Conservation (phyloP, 37 sponge, comb jelly and placozoan species). For the Lycopodina hypogea region DNA sequence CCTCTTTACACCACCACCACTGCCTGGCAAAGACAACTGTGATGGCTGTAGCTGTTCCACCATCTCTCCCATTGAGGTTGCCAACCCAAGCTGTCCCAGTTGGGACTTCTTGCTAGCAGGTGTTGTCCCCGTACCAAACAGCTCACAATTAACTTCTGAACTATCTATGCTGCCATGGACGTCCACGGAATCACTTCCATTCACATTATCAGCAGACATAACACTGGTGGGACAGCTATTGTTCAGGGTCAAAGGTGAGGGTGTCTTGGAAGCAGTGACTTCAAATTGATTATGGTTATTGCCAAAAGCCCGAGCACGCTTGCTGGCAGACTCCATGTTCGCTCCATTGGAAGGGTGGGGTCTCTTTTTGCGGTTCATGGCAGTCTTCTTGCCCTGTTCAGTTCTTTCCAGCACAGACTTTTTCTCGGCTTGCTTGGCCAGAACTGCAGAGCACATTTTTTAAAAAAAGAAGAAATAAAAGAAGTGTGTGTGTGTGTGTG, state of each 20-base stretch:
- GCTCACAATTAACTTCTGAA: slow-evolving; percentile 18
- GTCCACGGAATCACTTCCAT: slow-evolving; percentile 39
- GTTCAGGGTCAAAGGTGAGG: slow-evolving; percentile 39
- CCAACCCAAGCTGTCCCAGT: not conserved
- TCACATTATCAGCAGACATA: slow-evolving; percentile 21
- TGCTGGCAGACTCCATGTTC: slow-evolving; percentile 27
- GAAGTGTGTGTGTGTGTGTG: not conserved
- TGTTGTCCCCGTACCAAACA: slow-evolving; percentile 15
- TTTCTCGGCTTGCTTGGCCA: slow-evolving; percentile 72
- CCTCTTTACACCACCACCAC: not conserved
- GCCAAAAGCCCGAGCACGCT: slow-evolving; percentile 17
- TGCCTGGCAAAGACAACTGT: not conserved
- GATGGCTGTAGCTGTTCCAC: not conserved
- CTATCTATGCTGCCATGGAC: slow-evolving; percentile 27
- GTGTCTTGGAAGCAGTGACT: slow-evolving; percentile 10
- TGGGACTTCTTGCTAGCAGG: slow-evolving; percentile 15
- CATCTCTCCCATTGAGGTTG: not conserved
- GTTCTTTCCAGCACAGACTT: slow-evolving; percentile 20
- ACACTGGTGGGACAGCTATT: slow-evolving; percentile 40
- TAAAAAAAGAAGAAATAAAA: too few species aligned
- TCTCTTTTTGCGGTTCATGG: slow-evolving; percentile 40
- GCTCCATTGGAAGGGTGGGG: slow-evolving; percentile 12
- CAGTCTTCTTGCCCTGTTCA: slow-evolving; percentile 30
- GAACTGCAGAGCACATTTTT: slow-evolving; percentile 39
- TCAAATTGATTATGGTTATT: not conserved